Evolutionary conservation across 2,888 invertebrate genomes (phyloP), one percentile per base, ranked within the genome.

Genomic region (Acanthosepion pharaonis): DNA sequence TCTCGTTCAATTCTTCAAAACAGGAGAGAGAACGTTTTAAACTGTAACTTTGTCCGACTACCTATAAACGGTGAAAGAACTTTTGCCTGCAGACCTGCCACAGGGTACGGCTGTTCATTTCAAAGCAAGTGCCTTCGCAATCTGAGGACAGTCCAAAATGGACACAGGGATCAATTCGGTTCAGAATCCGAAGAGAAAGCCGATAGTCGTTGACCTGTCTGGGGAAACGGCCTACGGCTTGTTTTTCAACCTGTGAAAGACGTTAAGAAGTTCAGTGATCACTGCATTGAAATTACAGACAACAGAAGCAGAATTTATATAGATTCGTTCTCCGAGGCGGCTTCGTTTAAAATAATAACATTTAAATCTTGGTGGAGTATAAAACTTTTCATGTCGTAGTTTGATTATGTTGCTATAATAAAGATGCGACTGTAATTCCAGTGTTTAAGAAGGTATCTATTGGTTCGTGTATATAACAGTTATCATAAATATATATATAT

Each of bases 181-280:
- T 78, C 33, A 78, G 78, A 78, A 78, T 78, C 78, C 78, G n/a
- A 33, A 78, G 78, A 78, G 78, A 78, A 78, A 78, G n/a, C 78
- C 78, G 78, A 78, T 78, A 33, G 78, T 33, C 78, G 15, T 5
- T 78, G 78, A 78, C 78, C 78, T 78, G 78, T 78, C 78, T 33
- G 78, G n/a, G 33, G 78, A 78, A 78, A 78, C 78, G n/a, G 78
- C 78, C n/a, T 15, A 78, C n/a, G 78, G 78, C 78, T 5, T 78
- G 11, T 78, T 78, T 9, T 0, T n/a, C 33, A 78, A 78, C 78
- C n/a, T 78, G 15, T 78, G n/a, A 78, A 78, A 78, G n/a, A 78
- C 28, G 78, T 23, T 78, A 78, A 78, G 78, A 78, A 78, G n/a
- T n/a, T 33, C n/a, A 33, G n/a, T 11, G 33, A 33, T 78, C 78